phyloP scores from a whole-genome alignment of 2,113 vertebrate species.

The Phalacrocorax brasilianus region DNA sequence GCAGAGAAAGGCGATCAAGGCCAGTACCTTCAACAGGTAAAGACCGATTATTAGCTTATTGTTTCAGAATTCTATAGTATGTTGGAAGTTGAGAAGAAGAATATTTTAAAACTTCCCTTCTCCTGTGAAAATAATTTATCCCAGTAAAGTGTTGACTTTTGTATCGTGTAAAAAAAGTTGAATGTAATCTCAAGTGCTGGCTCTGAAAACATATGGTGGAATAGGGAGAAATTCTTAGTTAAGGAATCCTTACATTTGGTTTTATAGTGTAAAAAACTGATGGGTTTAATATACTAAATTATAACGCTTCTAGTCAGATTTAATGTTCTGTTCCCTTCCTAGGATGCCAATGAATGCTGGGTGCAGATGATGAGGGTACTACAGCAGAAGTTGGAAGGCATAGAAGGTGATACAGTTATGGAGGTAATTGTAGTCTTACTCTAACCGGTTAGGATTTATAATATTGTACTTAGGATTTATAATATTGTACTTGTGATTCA shows the following conservation, averaged over 20 bases:
- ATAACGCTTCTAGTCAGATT: background rate
- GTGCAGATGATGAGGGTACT: slow-evolving; percentile 96
- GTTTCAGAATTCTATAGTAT: background rate
- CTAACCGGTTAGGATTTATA: background rate
- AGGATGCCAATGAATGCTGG: slow-evolving; percentile 99
- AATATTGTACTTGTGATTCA: background rate
- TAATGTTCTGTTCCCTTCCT: background rate
- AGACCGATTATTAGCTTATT: background rate
- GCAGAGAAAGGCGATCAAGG: slow-evolving; percentile 98
- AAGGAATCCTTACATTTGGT: background rate
- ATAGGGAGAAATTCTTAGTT: background rate
- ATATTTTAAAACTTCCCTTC: background rate
- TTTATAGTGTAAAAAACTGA: background rate
- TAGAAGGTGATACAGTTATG: slow-evolving; percentile 87
- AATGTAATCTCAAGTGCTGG: background rate
- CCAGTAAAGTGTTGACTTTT: background rate
- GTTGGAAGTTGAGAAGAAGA: background rate
- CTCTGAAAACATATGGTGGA: background rate
- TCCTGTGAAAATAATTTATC: background rate
- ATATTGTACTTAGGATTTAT: background rate
- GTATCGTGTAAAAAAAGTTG: background rate
- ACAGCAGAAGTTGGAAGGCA: slow-evolving; percentile 93
- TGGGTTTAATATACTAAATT: background rate
- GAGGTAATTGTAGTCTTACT: slow-evolving; percentile 79
- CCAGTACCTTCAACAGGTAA: slow-evolving; percentile 97